Conservation (phyloP, 2,797 vertebrate species). For the Diplodus sargus region DNA sequence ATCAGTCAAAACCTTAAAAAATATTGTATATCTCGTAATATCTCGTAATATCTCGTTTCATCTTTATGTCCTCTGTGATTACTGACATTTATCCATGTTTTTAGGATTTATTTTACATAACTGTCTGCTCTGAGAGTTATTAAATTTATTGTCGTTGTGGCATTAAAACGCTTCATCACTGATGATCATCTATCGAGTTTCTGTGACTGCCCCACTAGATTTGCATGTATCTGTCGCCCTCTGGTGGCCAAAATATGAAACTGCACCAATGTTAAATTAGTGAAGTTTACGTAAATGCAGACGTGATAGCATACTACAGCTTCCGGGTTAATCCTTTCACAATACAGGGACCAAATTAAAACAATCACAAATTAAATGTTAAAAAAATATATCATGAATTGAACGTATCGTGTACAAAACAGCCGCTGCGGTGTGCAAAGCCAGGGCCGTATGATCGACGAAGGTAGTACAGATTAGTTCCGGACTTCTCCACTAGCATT, state of each 20-base stretch:
- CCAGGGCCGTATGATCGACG: too few relatives aligned
- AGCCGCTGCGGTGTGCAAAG: too few relatives aligned
- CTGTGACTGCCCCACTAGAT: not conserved
- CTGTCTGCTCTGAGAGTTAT: too few relatives aligned
- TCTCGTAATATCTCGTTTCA: too few relatives aligned
- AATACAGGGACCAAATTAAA: not conserved
- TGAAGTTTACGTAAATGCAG: accelerated
- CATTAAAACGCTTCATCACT: not conserved
- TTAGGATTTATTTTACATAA: too few relatives aligned
- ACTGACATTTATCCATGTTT: too few relatives aligned
- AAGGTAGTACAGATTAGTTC: too few relatives aligned
- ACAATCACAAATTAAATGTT: not conserved
- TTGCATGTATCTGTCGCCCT: not conserved
- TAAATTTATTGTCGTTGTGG: not conserved
- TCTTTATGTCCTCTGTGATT: too few relatives aligned
- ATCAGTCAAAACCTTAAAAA: too few relatives aligned
- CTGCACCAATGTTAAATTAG: not conserved
- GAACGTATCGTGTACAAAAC: too few relatives aligned
- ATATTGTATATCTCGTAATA: too few relatives aligned
- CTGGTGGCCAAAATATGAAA: not conserved
- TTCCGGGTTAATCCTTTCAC: not conserved
- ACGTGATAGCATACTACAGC: accelerated
- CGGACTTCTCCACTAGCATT: too few relatives aligned
- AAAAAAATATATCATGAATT: not conserved
- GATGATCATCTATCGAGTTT: not conserved